A percentile compares a stretch with the other conserved stretches of the same genome.
Conservation (phyloP, 1,140 invertebrate species). For the Drosophila equinoxialis region DNA sequence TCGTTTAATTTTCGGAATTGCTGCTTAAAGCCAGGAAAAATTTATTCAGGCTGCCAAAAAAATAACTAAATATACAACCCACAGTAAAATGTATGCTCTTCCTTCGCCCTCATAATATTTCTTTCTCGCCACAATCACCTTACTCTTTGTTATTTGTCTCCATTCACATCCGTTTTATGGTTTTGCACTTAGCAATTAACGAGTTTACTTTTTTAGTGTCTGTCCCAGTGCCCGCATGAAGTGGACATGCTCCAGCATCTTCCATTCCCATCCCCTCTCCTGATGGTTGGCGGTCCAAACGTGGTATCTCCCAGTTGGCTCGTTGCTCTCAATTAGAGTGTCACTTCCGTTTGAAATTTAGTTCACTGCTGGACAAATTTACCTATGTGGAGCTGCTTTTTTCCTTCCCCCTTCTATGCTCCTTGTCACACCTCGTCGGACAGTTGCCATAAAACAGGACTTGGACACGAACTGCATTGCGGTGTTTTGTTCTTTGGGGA, state of each 20-base stretch:
- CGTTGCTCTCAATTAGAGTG: conserved; percentile 65
- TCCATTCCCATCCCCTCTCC: neutral
- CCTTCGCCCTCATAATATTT: conserved; percentile 10
- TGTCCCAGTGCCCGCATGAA: conserved; percentile 50
- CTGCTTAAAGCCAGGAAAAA: neutral
- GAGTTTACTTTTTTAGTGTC: conserved; percentile 66
- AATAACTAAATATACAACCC: neutral
- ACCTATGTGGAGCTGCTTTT: conserved; percentile 52
- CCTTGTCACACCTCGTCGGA: conserved; percentile 18
- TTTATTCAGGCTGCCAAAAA: neutral
- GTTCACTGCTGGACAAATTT: conserved; percentile 63
- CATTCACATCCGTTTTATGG: conserved; percentile 55
- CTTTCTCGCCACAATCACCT: neutral
- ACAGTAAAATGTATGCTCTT: conserved; percentile 10
- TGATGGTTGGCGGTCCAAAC: conserved; percentile 4
- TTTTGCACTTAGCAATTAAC: conserved; percentile 74
- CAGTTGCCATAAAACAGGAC: conserved; percentile 52
- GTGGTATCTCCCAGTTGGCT: conserved; percentile 57
- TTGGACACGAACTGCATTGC: conserved; percentile 57
- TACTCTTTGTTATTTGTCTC: neutral
- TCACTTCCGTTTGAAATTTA: conserved; percentile 59
- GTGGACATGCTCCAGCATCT: conserved; percentile 32
- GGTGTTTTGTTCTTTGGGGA: conserved; percentile 35
- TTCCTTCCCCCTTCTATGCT: conserved; percentile 2
- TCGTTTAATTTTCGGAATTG: neutral